A percentile compares a stretch with the other conserved stretches of the same genome.
These are phyloP conservation scores for Cecidostiba fungosa DNA, from an alignment of 2,888 invertebrate species.

Conservation along the genomic window DNA sequence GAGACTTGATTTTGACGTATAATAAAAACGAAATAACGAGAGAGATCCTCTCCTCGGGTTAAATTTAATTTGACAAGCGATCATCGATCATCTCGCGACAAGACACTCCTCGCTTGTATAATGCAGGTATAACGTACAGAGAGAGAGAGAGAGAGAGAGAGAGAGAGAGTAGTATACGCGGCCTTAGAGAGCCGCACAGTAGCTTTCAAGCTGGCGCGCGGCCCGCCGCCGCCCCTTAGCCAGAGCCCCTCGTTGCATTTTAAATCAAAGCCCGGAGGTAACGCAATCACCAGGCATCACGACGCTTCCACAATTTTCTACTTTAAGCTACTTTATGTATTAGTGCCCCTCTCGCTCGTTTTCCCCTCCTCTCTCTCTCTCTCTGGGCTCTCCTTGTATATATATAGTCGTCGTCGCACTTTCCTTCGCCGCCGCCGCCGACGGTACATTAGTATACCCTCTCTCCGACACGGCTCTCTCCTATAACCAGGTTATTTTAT, in stretches of 20 bases:
- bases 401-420: slow-evolving; percentile 22
- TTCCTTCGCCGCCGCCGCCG: slow-evolving; percentile 45
- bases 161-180: neutral
- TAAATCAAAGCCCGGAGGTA: slow-evolving; percentile 80
- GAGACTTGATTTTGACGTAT: slow-evolving; percentile 45
- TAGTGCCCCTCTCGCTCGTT: slow-evolving; percentile 69
- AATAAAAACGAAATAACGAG: neutral
- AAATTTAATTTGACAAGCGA: too few species aligned
- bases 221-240: slow-evolving; percentile 65
- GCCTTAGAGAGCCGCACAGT: slow-evolving; percentile 28
- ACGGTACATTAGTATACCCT: slow-evolving; percentile 61
- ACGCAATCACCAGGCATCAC: slow-evolving; percentile 81
- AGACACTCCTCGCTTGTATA: neutral
- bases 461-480: slow-evolving; percentile 53
- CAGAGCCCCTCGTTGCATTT: slow-evolving; percentile 79
- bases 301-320: slow-evolving; percentile 81
- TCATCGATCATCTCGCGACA: slow-evolving; percentile 8
- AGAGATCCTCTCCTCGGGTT: too few species aligned
- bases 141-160: neutral
- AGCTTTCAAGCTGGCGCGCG: slow-evolving; percentile 51
- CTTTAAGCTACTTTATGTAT: slow-evolving; percentile 81
- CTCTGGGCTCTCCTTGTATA: neutral
- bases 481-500: slow-evolving; percentile 77
- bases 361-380: neutral
- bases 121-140: neutral